Evolutionary conservation across 2,888 invertebrate species (phyloP), one percentile per base, ranked within the genome.

Genomic region (Choreutis nemorana): DNA sequence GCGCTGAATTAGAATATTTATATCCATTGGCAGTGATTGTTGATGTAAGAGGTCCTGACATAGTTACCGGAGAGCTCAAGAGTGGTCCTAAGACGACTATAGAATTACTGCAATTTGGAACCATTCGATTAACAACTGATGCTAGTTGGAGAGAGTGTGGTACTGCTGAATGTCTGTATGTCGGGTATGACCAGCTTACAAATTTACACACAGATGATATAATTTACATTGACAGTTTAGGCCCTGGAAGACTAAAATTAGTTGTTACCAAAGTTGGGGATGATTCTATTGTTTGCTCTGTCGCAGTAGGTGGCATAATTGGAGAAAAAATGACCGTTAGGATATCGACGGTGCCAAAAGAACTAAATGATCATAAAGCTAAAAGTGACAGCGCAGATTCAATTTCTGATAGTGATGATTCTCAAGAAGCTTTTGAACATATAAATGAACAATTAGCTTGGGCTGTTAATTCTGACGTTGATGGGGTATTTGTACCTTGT

Each of bases 351-450:
- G 57, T 73, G 11, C 80, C 82, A 1, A 48, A 70, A 6, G 80
- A 82, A 28, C 39, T 72, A 4, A 45, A 66, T 11, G 49, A 60
- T 2, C 47, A 46, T 16, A 51, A 72, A 20, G 63, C 61, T 5
- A 58, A 57, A 28, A 55, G 62, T n/a, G 82, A 82, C 37, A 72
- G 70, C 33, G 39, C 52, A 28, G 71, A 80, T 33, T 65, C 83
- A 1, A 7, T 66, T 13, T 44, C 52, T 6, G 44, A 56, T 39
- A 50, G 53, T 42, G 92, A 92, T 57, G 88, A 88, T 50, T 85
- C 86, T 3, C 48, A 59, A 40, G 86, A 90, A 59, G 89, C 89
- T 5, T 84, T 90, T 50, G 83, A 86, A 42, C 86, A 87, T 51
- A 84, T 72, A 50, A 68, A 77, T 37, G 60, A 66, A 31, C 78